Evolutionary conservation across 2,888 invertebrate species (phyloP).

Genomic region (Phyllotreta striolata): DNA sequence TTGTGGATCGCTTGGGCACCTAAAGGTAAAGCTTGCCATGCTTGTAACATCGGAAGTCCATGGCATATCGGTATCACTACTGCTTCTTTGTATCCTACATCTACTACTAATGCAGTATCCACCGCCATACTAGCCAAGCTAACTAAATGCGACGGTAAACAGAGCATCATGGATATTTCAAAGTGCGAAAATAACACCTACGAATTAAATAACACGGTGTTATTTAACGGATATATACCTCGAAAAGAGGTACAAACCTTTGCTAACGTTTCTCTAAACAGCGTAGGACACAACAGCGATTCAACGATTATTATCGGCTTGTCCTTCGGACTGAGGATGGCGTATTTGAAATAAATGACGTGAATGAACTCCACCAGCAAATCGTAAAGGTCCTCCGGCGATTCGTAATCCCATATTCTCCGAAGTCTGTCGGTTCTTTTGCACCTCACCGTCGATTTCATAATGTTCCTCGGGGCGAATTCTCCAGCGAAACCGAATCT

Average conservation of each 20-base stretch:
- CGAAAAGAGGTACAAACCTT: slow-evolving; percentile 62
- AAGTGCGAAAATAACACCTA: slow-evolving; percentile 82
- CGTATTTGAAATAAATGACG: slow-evolving; percentile 87
- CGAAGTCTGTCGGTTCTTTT: slow-evolving; percentile 68
- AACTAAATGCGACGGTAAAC: slow-evolving; percentile 87
- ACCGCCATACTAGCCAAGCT: slow-evolving; percentile 84
- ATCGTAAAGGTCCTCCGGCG: slow-evolving; percentile 79
- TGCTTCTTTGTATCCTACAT: slow-evolving; percentile 88
- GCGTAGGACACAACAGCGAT: slow-evolving; percentile 82
- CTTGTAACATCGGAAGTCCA: slow-evolving; percentile 84
- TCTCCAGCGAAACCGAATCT: slow-evolving; percentile 95
- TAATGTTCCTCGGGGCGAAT: slow-evolving; percentile 85
- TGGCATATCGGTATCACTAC: slow-evolving; percentile 84
- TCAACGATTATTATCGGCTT: slow-evolving; percentile 91
- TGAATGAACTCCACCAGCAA: slow-evolving; percentile 89
- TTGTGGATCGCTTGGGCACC: slow-evolving; percentile 77
- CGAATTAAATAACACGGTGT: slow-evolving; percentile 32
- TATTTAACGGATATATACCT: background rate
- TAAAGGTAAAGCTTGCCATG: slow-evolving; percentile 83
- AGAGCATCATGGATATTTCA: slow-evolving; percentile 71
- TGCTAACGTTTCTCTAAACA: slow-evolving; percentile 86
- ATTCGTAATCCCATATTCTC: slow-evolving; percentile 71
- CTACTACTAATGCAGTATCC: slow-evolving; percentile 83
- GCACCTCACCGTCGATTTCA: slow-evolving; percentile 79
- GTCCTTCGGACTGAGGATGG: slow-evolving; percentile 92